Conservation (phyloP, 1,140 invertebrate species). For the Aricia agestis region DNA sequence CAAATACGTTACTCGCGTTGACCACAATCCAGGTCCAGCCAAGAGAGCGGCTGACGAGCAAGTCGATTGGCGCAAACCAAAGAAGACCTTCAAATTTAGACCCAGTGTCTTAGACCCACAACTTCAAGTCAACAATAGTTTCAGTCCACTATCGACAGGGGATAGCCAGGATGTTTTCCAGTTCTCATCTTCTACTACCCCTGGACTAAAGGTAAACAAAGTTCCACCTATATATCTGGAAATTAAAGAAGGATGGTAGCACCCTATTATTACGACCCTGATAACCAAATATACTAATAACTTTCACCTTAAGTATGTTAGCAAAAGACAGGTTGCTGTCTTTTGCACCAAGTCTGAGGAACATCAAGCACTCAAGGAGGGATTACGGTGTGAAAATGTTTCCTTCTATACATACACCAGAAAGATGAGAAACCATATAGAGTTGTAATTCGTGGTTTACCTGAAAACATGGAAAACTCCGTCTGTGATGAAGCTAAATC, state of each 20-base stretch:
- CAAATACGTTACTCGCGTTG: too few species aligned
- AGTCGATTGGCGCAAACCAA: background rate
- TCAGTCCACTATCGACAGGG: background rate
- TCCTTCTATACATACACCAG: slow-evolving; percentile 17
- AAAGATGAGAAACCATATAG: slow-evolving; percentile 16
- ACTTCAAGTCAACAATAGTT: background rate
- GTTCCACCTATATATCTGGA: background rate
- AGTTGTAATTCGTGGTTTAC: slow-evolving; percentile 16
- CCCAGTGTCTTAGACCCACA: background rate
- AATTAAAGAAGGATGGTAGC: background rate
- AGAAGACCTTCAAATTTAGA: background rate
- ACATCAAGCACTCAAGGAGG: slow-evolving; percentile 3
- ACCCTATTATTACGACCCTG: background rate
- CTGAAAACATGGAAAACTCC: background rate
- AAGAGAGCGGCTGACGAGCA: background rate
- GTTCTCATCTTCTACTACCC: background rate
- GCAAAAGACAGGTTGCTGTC: background rate
- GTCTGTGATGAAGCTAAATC: background rate
- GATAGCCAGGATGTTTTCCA: background rate
- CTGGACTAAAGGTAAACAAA: background rate
- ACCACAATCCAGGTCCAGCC: background rate
- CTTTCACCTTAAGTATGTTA: background rate
- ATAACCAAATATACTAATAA: background rate
- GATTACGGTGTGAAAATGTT: slow-evolving; percentile 6
- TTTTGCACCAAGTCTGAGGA: background rate